Evolutionary conservation across 1,140 invertebrate genomes (phyloP).

Genomic region (Sesamia nonagrioides): DNA sequence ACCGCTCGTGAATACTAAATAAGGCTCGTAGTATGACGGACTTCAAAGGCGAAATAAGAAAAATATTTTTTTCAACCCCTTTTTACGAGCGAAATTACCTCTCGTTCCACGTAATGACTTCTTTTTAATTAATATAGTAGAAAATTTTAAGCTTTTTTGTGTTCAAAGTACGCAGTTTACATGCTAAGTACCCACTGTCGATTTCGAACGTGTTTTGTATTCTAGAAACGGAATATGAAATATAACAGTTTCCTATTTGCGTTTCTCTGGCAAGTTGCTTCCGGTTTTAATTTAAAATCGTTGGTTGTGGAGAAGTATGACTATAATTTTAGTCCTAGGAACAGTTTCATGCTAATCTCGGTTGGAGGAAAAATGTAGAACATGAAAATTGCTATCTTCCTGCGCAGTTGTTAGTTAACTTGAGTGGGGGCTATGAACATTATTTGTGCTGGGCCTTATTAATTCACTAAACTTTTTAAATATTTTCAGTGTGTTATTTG

Average conservation of each 20-base stretch:
- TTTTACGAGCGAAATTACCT: conserved; percentile 42
- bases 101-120: conserved; percentile 36
- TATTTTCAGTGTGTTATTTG: not conserved
- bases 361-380: conserved; percentile 26
- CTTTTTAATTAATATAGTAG: conserved; percentile 47
- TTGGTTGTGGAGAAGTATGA: not conserved
- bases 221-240: conserved; percentile 3
- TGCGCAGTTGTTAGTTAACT: conserved; percentile 20
- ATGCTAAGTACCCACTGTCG: conserved; percentile 29
- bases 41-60: conserved; percentile 32
- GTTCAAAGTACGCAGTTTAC: conserved; percentile 32
- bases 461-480: not conserved
- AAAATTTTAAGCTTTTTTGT: conserved; percentile 41
- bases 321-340: not conserved
- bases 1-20: conserved; percentile 42
- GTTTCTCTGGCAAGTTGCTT: conserved; percentile 8
- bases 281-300: not conserved
- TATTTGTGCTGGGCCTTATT: conserved; percentile 6
- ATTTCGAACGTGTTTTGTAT: conserved; percentile 23
- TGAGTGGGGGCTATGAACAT: not conserved
- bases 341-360: conserved; percentile 24
- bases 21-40: conserved; percentile 17
- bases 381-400: conserved; percentile 24
- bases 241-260: conserved; percentile 2
- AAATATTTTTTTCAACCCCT: conserved; percentile 32